Base-by-base conservation (phyloP, 37 sponge, comb jelly and placozoan genomes). In the Agelas oroides region DNA sequence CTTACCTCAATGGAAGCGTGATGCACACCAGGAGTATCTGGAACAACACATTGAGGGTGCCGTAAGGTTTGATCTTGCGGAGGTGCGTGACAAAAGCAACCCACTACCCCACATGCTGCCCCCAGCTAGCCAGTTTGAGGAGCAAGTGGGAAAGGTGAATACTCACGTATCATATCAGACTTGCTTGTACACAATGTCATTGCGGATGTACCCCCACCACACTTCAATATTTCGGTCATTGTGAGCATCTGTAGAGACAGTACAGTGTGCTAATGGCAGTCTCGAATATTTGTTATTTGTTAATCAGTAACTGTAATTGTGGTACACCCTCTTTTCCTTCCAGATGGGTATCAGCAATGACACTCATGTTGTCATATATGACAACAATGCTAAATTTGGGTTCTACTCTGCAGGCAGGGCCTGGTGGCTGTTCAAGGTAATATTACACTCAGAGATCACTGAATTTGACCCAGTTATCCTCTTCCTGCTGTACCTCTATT, bases 351-450 rank as follows among this genome's bases (percentile, higher is more conserved):
- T 94, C 36, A 55, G 38, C 37, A 94, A 86, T 61, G 74, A 71
- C 36, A 68, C 61, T 80, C 94, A 94, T 72, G 91, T 94, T 53
- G 86, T 94, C 15, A 52, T 94, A 8, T 94, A 94, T 78, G 94
- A 94, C 87, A 94, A 89, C 72, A 89, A 94, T 72, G 86, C 57
- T 36, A 81, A 82, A 25, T 70, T 85, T 83, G 94, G 94, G 17
- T 70, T 94, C 58, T 86, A 90, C 70, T 94, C 94, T 24, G 90
- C 84, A 2, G 74, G 87, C 20, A 70, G 94, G 35, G 81, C 73
- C n/a, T 90, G 94, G 91, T 82, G 80, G 78, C 77, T 84, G 79
- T 89, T 94, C 61, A 79, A 63, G 25, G 87, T 86, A 19, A 27
- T 70, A 16, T 11, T 31, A 23, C 46, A 46, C 46, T 46, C 8